These are phyloP conservation scores for Stenoptilia bipunctidactyla DNA, from an alignment of 2,888 invertebrate genomes.

Conservation along the genomic window DNA sequence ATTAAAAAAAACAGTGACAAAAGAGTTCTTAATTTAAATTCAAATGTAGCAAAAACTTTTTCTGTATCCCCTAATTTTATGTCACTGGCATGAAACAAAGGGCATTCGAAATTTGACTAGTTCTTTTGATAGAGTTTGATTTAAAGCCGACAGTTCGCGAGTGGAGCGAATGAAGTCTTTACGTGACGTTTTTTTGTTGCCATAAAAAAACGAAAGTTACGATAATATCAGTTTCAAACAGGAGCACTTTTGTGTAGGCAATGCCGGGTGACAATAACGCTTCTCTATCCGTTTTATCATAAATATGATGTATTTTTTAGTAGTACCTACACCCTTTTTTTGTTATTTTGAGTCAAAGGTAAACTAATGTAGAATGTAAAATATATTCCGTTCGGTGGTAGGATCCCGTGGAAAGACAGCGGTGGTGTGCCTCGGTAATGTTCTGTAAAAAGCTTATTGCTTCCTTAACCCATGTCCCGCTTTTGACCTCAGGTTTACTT, in stretches of 20 bases:
- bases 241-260: constrained; percentile 9
- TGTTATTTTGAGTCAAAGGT: too few species aligned
- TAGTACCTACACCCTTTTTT: too few species aligned
- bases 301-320: too few species aligned
- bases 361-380: too few species aligned
- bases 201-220: constrained; percentile 11
- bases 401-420: too few species aligned
- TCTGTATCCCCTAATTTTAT: constrained; percentile 31
- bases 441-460: too few species aligned
- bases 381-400: too few species aligned
- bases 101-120: constrained; percentile 50
- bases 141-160: constrained; percentile 48
- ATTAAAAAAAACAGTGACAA: constrained; percentile 61
- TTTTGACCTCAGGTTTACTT: too few species aligned
- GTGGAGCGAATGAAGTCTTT: constrained; percentile 33
- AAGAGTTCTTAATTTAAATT: constrained; percentile 52
- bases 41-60: constrained; percentile 46
- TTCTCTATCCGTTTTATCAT: too few species aligned
- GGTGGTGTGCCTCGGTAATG: too few species aligned
- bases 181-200: constrained; percentile 24
- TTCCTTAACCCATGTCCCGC: too few species aligned
- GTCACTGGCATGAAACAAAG: constrained; percentile 57
- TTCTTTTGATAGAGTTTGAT: constrained; percentile 52
- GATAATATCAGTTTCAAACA: constrained; percentile 29
- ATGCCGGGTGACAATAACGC: too few species aligned